Evolutionary conservation across 2,797 vertebrate species (phyloP).

Genomic region (Florisuga fusca): DNA sequence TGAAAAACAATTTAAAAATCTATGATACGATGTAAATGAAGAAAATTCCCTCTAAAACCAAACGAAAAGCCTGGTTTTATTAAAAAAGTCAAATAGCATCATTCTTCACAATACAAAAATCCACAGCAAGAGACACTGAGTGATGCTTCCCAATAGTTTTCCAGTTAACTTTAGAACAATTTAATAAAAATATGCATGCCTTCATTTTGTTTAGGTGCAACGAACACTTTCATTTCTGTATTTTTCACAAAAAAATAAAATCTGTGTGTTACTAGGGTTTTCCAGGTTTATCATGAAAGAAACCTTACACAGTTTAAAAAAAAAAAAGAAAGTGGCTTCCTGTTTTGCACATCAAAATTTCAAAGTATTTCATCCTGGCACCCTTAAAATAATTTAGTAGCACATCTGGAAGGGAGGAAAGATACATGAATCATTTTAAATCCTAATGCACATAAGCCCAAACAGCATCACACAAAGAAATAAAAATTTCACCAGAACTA

Average conservation of each 20-base stretch:
- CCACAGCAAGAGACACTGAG: neutral
- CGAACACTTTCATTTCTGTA: neutral
- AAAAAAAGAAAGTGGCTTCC: neutral
- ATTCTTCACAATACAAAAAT: neutral
- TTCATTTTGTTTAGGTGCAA: neutral
- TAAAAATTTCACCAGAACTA: neutral
- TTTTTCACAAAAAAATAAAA: neutral
- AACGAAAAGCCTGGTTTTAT: neutral
- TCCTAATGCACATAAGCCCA: neutral
- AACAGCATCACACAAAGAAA: neutral
- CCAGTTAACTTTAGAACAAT: neutral
- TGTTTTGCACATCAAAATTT: constrained; percentile 1
- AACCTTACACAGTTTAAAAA: neutral
- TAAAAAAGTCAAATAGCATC: neutral
- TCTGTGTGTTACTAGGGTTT: neutral
- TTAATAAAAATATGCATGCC: neutral
- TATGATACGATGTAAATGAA: neutral
- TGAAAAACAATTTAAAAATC: neutral
- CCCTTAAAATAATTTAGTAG: neutral
- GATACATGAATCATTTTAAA: neutral
- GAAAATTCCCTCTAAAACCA: neutral
- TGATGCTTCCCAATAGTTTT: neutral
- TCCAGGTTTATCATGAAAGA: neutral
- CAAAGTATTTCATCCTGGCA: neutral
- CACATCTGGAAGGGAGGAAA: neutral